Evolutionary conservation across 2,888 invertebrate genomes (phyloP).

Genomic region (Calameuta idolon): DNA sequence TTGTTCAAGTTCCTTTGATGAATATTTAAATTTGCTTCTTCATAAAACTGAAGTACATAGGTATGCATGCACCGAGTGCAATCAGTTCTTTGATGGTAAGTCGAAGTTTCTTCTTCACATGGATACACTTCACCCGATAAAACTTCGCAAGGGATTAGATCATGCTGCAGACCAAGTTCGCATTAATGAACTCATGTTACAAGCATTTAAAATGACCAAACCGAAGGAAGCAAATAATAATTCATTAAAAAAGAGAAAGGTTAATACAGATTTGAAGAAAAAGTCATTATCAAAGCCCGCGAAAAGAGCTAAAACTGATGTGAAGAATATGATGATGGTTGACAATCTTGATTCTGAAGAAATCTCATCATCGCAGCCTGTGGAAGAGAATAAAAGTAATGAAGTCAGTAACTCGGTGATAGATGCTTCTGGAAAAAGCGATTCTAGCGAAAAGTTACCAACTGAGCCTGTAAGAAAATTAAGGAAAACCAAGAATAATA

Average conservation of each 20-base stretch:
- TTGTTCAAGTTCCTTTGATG: not conserved
- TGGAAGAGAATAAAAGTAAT: slow-evolving; percentile 8
- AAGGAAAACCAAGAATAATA: not conserved
- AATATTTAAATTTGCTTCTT: not conserved
- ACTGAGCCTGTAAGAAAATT: not conserved
- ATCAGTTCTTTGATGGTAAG: not conserved
- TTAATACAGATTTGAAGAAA: not conserved
- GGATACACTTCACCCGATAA: not conserved
- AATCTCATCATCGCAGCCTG: not conserved
- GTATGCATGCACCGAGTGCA: not conserved
- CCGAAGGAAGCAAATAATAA: not conserved
- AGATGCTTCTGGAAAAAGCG: not conserved
- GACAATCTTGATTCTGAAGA: not conserved
- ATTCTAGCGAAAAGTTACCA: not conserved
- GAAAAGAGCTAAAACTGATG: not conserved
- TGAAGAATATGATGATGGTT: not conserved
- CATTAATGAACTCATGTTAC: not conserved
- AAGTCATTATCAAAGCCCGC: not conserved
- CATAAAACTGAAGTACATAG: not conserved
- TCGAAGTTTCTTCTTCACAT: not conserved
- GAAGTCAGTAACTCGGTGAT: not conserved
- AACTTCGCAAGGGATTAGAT: not conserved
- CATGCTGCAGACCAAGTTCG: not conserved
- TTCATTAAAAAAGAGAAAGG: not conserved
- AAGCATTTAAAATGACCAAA: not conserved